Conservation (phyloP, 2,888 invertebrate species). For the Tenthredo scrophulariae region DNA sequence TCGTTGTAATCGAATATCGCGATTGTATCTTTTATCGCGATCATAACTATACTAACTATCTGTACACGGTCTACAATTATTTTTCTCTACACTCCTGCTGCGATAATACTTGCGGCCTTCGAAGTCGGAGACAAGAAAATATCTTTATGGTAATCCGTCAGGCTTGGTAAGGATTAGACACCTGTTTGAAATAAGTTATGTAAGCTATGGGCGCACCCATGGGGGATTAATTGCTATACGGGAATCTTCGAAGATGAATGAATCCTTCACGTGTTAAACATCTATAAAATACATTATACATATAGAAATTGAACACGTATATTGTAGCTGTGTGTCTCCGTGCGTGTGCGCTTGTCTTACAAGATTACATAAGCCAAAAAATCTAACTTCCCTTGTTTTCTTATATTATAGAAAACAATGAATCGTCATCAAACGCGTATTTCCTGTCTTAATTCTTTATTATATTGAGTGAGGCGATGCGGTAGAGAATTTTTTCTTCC, state of each 20-base stretch:
- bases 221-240: slow-evolving; percentile 38
- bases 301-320: not conserved
- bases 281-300: not conserved
- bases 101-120: slow-evolving; percentile 50
- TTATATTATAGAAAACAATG: slow-evolving; percentile 20
- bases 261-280: slow-evolving; percentile 29
- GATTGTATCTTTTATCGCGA: slow-evolving; percentile 28
- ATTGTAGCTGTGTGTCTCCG: not conserved
- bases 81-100: slow-evolving; percentile 32
- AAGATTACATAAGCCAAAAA: slow-evolving; percentile 11
- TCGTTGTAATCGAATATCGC: slow-evolving; percentile 11
- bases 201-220: slow-evolving; percentile 44
- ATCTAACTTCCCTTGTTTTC: slow-evolving; percentile 6
- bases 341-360: not conserved
- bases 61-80: slow-evolving; percentile 1
- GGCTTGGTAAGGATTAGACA: slow-evolving; percentile 25
- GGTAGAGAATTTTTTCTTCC: slow-evolving; percentile 6
- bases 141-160: slow-evolving; percentile 46
- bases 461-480: slow-evolving; percentile 13
- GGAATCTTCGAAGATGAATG: not conserved
- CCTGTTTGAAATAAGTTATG: slow-evolving; percentile 37
- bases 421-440: slow-evolving; percentile 30
- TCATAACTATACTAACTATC: not conserved
- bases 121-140: slow-evolving; percentile 18
- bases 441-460: slow-evolving; percentile 17